Conservation (phyloP, 2,797 vertebrate genomes). For the Macroramphosus scolopax region DNA sequence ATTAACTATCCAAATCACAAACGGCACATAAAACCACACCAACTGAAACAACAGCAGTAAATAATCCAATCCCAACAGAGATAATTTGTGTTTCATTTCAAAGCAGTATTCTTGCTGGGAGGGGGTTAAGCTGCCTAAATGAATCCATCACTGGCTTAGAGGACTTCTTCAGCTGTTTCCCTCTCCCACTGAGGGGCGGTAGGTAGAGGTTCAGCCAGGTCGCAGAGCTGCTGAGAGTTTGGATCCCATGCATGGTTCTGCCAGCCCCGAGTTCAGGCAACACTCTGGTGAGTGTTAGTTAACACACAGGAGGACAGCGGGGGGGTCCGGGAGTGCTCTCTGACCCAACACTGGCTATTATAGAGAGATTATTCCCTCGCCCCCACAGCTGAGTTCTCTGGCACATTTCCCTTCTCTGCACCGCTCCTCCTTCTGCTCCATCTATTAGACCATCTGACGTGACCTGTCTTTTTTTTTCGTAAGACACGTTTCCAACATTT, state of each 20-base stretch:
- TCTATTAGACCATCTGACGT: conserved; percentile 70
- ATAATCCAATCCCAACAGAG: conserved; percentile 63
- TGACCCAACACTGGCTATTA: conserved; percentile 75
- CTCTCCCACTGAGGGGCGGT: conserved; percentile 38
- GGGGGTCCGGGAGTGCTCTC: conserved; percentile 57
- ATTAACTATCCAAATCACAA: conserved; percentile 60
- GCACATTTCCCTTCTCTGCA: conserved; percentile 69
- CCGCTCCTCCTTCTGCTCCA: conserved; percentile 52
- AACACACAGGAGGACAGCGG: conserved; percentile 69
- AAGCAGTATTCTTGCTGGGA: conserved; percentile 52
- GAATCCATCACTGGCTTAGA: conserved; percentile 42
- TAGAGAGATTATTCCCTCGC: conserved; percentile 77
- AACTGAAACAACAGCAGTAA: conserved; percentile 67
- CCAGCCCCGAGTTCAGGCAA: conserved; percentile 55
- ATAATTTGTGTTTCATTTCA: conserved; percentile 65
- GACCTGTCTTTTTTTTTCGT: conserved; percentile 66
- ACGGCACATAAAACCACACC: conserved; percentile 61
- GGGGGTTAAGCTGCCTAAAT: conserved; percentile 56
- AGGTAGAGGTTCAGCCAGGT: conserved; percentile 59
- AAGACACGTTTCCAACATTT: conserved; percentile 62
- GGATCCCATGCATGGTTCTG: conserved; percentile 58
- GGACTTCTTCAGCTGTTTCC: conserved; percentile 35
- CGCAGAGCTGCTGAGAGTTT: conserved; percentile 56
- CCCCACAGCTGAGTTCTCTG: conserved; percentile 68
- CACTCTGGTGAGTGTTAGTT: conserved; percentile 77